Conservation (phyloP, 1,140 invertebrate genomes). For the Argopecten irradians region DNA sequence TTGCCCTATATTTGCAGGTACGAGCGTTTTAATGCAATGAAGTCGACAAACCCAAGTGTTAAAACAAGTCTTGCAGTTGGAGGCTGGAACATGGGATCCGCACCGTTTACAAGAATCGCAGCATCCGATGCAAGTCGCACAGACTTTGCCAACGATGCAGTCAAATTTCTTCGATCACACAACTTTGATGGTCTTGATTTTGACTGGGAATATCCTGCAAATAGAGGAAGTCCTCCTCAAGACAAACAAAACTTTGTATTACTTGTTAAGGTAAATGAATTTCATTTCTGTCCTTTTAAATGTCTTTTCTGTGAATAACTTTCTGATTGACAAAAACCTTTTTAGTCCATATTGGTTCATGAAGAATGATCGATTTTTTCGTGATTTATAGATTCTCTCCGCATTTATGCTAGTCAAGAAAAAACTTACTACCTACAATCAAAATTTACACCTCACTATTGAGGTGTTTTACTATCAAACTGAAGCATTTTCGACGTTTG, state of each 20-base stretch:
- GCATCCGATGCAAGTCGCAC: slow-evolving; percentile 78
- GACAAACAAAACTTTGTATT: slow-evolving; percentile 90
- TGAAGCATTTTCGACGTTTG: too few species aligned
- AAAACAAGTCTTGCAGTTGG: slow-evolving; percentile 90
- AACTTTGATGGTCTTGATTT: slow-evolving; percentile 97
- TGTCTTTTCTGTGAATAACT: not conserved
- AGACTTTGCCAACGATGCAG: slow-evolving; percentile 48
- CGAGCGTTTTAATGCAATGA: slow-evolving; percentile 93
- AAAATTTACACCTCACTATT: too few species aligned
- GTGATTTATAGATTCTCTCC: too few species aligned
- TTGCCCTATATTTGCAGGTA: slow-evolving; percentile 75
- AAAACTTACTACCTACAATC: too few species aligned
- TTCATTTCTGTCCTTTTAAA: not conserved
- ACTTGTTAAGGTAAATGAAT: too few species aligned
- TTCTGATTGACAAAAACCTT: too few species aligned
- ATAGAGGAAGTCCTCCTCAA: slow-evolving; percentile 91
- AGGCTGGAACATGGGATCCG: slow-evolving; percentile 92
- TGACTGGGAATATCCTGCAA: slow-evolving; percentile 96
- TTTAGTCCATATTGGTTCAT: too few species aligned
- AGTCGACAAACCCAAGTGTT: slow-evolving; percentile 82
- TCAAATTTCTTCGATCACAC: slow-evolving; percentile 79
- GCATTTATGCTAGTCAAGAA: too few species aligned
- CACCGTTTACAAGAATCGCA: slow-evolving; percentile 87
- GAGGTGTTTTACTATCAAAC: too few species aligned
- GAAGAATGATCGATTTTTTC: too few species aligned